These are phyloP conservation scores for Phainopepla nitens DNA, from an alignment of 2,113 vertebrate genomes.

Conservation along the genomic window DNA sequence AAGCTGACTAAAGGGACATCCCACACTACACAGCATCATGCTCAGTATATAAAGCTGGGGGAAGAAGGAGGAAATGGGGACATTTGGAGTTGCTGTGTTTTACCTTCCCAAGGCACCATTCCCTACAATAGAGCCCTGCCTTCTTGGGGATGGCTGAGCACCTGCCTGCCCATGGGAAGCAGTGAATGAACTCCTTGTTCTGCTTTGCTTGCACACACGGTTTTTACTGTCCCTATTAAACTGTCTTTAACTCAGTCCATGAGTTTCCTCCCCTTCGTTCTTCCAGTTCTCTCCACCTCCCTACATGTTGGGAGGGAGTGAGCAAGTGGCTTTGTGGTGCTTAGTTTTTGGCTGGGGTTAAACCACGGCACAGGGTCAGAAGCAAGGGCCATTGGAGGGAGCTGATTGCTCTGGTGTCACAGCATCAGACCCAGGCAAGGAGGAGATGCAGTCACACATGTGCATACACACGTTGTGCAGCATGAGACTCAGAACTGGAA, in stretches of 20 bases:
- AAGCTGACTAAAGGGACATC: neutral
- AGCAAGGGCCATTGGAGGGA: neutral
- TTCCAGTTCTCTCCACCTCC: neutral
- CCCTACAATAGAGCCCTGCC: rapidly evolving
- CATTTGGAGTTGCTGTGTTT: neutral
- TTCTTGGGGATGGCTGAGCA: neutral
- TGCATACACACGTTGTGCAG: rapidly evolving
- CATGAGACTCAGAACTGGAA: neutral
- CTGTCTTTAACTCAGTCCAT: neutral
- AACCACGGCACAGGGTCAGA: neutral
- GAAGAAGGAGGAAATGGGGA: neutral
- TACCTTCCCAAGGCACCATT: neutral
- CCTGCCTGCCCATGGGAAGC: neutral
- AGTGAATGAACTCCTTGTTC: neutral
- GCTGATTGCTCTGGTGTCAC: neutral
- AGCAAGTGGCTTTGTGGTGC: neutral
- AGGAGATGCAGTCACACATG: neutral
- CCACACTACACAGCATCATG: neutral
- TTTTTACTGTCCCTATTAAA: neutral
- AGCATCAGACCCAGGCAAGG: neutral
- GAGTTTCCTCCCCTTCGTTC: neutral
- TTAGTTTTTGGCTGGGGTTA: neutral
- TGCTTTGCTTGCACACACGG: neutral
- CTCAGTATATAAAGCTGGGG: neutral
- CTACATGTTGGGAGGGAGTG: rapidly evolving